Evolutionary conservation across 92 coral and sea anemone species (phyloP).

Genomic region (Actinostola sp.): DNA sequence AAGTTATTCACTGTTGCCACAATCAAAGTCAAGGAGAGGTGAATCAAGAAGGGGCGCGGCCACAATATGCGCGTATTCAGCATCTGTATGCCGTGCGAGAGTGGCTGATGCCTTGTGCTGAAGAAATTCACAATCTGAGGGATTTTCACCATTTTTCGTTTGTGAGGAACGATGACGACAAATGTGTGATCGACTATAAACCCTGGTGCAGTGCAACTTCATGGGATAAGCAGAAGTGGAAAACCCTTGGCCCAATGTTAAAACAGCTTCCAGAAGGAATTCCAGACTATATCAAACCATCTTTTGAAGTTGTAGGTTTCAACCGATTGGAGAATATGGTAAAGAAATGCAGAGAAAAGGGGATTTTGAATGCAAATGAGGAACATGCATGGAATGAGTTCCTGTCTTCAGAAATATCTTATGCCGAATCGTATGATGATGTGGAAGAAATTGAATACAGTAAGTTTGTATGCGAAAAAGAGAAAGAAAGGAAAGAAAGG

Average conservation of each 20-base stretch:
- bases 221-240: not conserved
- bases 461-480: no score
- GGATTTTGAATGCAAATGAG: conserved; percentile 30
- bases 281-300: conserved; percentile 48
- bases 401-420: conserved; percentile 22
- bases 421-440: conserved; percentile 20
- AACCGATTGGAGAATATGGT: conserved; percentile 44
- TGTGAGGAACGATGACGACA: conserved; percentile 31
- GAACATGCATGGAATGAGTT: conserved; percentile 33
- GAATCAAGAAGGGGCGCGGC: conserved; percentile 48
- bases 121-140: conserved; percentile 30
- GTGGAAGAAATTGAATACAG: conserved; percentile 31
- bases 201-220: conserved; percentile 22
- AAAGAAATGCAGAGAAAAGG: conserved; percentile 40
- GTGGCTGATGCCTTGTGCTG: conserved; percentile 56
- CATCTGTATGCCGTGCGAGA: conserved; percentile 58
- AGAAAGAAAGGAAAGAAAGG: no score
- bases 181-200: conserved; percentile 14
- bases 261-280: conserved; percentile 29
- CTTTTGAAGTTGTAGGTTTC: conserved; percentile 41
- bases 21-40: conserved; percentile 55
- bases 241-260: conserved; percentile 1
- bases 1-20: conserved; percentile 42
- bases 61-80: conserved; percentile 40
- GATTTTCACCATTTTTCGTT: conserved; percentile 50